Conservation (phyloP, 1,140 invertebrate species). For the Ostrea denselamellosa region DNA sequence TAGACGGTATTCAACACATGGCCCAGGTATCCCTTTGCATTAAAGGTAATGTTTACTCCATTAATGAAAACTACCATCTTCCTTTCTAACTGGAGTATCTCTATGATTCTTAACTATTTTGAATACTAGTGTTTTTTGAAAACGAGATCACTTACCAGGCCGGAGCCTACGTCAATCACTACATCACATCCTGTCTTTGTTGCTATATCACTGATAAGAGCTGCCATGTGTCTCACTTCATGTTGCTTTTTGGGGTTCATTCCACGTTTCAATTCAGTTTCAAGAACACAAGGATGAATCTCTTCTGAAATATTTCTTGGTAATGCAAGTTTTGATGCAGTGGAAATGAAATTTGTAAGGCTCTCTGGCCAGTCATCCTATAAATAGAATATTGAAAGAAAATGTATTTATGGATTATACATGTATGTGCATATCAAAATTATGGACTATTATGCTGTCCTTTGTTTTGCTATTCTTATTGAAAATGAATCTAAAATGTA, state of each 20-base stretch:
- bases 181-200: conserved; percentile 55
- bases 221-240: conserved; percentile 71
- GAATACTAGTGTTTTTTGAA: not conserved
- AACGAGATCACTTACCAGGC: conserved; percentile 80
- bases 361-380: not conserved
- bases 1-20: conserved; percentile 63
- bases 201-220: conserved; percentile 64
- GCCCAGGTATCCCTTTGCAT: conserved; percentile 71
- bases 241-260: conserved; percentile 74
- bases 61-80: not conserved
- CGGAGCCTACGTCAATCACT: conserved; percentile 72
- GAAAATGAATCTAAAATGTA: no score
- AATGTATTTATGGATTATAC: not conserved
- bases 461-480: no score
- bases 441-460: no score
- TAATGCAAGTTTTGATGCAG: not conserved
- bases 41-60: not conserved
- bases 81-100: not conserved
- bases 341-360: not conserved
- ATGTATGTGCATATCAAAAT: not conserved
- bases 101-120: not conserved
- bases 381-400: not conserved
- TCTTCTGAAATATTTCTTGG: not conserved
- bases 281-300: conserved; percentile 48
- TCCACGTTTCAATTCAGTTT: conserved; percentile 57